Conservation (phyloP, 2,888 invertebrate species). For the Gnatocerus cornutus region DNA sequence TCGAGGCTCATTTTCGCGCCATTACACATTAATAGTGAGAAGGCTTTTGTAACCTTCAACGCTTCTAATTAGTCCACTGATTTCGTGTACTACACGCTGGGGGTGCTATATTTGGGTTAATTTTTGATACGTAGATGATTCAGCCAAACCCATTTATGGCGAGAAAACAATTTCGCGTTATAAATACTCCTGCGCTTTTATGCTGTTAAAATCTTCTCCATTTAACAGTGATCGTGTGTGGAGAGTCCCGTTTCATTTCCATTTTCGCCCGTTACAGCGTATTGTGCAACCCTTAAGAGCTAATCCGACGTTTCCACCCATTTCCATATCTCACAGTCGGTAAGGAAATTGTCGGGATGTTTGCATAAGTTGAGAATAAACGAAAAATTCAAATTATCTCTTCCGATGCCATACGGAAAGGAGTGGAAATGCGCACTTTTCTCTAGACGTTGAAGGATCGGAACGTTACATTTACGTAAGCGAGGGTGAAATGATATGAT, state of each 20-base stretch:
- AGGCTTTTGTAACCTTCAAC: slow-evolving; percentile 35
- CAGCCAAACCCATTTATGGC: too few relatives aligned
- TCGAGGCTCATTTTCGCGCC: slow-evolving; percentile 35
- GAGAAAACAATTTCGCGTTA: too few relatives aligned
- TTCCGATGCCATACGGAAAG: background rate
- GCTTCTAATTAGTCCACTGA: slow-evolving; percentile 28
- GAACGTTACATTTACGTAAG: background rate
- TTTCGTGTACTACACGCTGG: slow-evolving; percentile 17
- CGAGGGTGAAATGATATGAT: slow-evolving; percentile 20
- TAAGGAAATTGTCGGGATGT: slow-evolving; percentile 22
- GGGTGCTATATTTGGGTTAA: background rate
- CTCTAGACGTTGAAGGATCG: background rate
- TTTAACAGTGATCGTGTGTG: too few relatives aligned
- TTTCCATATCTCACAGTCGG: slow-evolving; percentile 15
- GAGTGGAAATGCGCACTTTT: slow-evolving; percentile 13
- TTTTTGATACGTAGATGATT: too few relatives aligned
- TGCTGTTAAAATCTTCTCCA: too few relatives aligned
- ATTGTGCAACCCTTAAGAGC: slow-evolving; percentile 2
- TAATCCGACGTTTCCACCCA: background rate
- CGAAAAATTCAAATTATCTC: slow-evolving; percentile 23
- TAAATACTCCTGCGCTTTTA: too few relatives aligned
- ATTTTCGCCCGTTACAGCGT: background rate
- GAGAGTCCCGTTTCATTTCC: too few relatives aligned
- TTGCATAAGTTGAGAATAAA: slow-evolving; percentile 22
- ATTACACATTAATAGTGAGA: slow-evolving; percentile 32